Base-by-base conservation (phyloP, 2,113 vertebrate species). In the Syngnathus typhle region DNA sequence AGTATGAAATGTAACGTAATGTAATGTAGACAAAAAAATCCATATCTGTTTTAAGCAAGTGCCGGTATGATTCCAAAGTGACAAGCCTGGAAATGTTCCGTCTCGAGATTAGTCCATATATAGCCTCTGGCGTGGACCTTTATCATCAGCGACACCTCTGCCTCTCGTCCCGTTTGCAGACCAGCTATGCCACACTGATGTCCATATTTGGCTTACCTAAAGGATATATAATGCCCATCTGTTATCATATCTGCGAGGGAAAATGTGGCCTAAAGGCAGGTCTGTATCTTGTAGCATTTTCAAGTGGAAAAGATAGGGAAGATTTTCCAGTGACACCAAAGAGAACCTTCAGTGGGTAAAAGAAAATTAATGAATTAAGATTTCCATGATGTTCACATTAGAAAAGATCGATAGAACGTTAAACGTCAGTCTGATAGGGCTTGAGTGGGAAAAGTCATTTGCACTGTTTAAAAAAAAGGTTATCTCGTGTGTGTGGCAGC, bases 191-290 rank as follows among this genome's bases (percentile, higher is more conserved):
- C 89, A 90, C 86, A 84, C 88, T 81, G 79, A 86, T 91, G 92
- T 87, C 94, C 92, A 93, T 91, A 89, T 91, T 93, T 94, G 93
- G 93, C 89, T 85, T 90, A 82, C 85, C 69, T 77, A 76, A 3
- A 75, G 82, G 83, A 89, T 80, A 89, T 90, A 92, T 84, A 88
- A 87, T 89, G 82, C 72, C 84, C 84, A 75, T 90, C 88, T 77
- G 78, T 90, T 90, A 88, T 92, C 91, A 77, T 79, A 56, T 81
- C 84, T 52, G 46, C 62, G 70, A 23, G 66, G 73, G 70, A 70
- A 88, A 88, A 90, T 80, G 72, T 74, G 47, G 59, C 61, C 83
- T 83, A 91, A 84, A 81, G 77, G 73, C 75, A 74, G 82, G 82
- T 76, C 78, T 73, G 65, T 78, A 80, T 76, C 51, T 41, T 79